Evolutionary conservation across 2,113 vertebrate genomes (phyloP).

Genomic region (Piprites chloris): DNA sequence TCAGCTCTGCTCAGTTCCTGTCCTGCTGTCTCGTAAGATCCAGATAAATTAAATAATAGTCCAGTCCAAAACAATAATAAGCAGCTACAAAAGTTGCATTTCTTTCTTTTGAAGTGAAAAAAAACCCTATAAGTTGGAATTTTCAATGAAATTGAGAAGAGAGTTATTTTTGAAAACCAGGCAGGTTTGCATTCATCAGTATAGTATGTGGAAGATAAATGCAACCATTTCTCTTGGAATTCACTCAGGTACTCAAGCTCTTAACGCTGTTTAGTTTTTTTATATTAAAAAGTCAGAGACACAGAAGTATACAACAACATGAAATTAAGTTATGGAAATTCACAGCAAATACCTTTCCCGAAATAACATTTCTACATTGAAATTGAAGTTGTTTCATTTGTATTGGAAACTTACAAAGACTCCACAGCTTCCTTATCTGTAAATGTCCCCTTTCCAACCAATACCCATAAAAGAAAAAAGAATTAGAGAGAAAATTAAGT

Average conservation of each 20-base stretch:
- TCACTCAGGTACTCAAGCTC: background rate
- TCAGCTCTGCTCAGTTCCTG: background rate
- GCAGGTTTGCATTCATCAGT: background rate
- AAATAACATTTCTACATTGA: background rate
- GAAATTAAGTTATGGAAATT: slow-evolving; percentile 13
- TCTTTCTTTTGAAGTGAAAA: background rate
- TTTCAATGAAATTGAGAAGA: background rate
- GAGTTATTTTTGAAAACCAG: background rate
- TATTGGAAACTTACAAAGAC: background rate
- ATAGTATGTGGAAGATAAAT: background rate
- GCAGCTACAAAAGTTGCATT: background rate
- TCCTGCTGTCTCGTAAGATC: background rate
- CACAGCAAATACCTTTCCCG: background rate
- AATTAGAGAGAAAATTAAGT: background rate
- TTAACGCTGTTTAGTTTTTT: background rate
- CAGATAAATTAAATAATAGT: background rate
- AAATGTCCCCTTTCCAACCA: background rate
- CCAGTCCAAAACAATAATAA: background rate
- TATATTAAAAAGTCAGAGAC: background rate
- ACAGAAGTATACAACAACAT: background rate
- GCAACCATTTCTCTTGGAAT: background rate
- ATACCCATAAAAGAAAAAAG: background rate
- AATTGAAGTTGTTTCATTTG: background rate
- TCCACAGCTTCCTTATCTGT: background rate
- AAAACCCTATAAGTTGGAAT: accelerated